Evolutionary conservation across 2,888 invertebrate genomes (phyloP).

Genomic region (Ligdia adustata): DNA sequence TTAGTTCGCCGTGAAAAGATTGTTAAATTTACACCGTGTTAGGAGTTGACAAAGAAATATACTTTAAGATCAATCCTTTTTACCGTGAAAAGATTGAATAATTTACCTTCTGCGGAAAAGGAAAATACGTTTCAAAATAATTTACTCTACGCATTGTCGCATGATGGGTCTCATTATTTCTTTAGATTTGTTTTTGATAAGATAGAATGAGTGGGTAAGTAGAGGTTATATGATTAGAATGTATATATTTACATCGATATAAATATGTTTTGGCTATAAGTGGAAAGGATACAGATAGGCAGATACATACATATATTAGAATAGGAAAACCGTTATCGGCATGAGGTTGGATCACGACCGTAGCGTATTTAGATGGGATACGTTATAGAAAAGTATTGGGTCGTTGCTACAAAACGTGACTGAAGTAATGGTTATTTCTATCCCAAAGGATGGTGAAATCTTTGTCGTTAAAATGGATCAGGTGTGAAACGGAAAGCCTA

Average conservation of each 20-base stretch:
- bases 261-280: no score
- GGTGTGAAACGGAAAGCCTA: neutral
- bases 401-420: conserved; percentile 10
- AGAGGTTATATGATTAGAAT: no score
- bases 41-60: neutral
- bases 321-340: conserved; percentile 37
- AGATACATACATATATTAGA: conserved; percentile 46
- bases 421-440: conserved; percentile 10
- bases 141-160: no score
- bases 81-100: no score
- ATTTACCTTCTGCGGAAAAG: no score
- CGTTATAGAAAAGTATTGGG: conserved; percentile 27
- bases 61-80: no score
- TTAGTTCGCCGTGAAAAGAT: conserved; percentile 2
- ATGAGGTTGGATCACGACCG: conserved; percentile 38
- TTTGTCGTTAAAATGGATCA: conserved; percentile 7
- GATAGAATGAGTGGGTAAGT: no score
- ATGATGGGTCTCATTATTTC: no score
- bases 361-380: conserved; percentile 37
- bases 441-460: neutral
- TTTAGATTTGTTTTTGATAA: no score
- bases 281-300: no score
- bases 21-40: conserved; percentile 1
- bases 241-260: no score
- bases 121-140: no score